These are phyloP conservation scores for Zaprionus ornatus DNA, from an alignment of 1,140 invertebrate genomes.

Conservation along the genomic window DNA sequence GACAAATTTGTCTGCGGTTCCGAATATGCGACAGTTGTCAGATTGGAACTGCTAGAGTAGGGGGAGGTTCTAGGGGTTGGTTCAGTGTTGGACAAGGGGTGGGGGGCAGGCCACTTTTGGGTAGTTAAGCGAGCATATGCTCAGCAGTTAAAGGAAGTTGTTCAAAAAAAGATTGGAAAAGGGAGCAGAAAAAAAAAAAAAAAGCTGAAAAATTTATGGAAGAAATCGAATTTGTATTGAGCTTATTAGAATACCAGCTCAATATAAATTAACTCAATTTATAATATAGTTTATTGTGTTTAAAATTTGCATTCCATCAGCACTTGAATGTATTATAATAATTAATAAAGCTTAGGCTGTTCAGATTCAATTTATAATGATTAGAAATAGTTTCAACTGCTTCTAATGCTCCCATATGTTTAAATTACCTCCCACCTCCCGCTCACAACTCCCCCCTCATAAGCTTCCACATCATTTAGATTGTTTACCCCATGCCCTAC, in stretches of 20 bases:
- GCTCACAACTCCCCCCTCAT: too few relatives aligned
- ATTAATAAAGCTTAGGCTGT: background rate
- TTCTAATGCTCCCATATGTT: background rate
- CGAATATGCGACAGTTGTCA: constrained; percentile 63
- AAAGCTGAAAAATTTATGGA: background rate
- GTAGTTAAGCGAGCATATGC: constrained; percentile 55
- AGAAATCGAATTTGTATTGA: background rate
- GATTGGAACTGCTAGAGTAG: background rate
- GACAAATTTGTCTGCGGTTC: constrained; percentile 81
- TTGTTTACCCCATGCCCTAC: background rate
- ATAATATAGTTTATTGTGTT: too few relatives aligned
- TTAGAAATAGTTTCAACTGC: background rate
- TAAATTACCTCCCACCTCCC: background rate
- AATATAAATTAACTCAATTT: too few relatives aligned
- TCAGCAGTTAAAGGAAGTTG: constrained; percentile 4
- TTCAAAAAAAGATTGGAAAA: background rate
- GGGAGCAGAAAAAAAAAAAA: background rate
- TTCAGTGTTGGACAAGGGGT: background rate
- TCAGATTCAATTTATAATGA: background rate
- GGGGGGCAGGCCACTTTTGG: background rate
- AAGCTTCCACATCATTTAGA: background rate
- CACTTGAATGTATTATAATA: background rate
- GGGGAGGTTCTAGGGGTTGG: background rate
- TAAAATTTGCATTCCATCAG: too few relatives aligned
- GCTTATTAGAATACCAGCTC: too few relatives aligned